phyloP scores from a whole-genome alignment of 2,113 vertebrate species.

The Genyomyrus donnyi region DNA sequence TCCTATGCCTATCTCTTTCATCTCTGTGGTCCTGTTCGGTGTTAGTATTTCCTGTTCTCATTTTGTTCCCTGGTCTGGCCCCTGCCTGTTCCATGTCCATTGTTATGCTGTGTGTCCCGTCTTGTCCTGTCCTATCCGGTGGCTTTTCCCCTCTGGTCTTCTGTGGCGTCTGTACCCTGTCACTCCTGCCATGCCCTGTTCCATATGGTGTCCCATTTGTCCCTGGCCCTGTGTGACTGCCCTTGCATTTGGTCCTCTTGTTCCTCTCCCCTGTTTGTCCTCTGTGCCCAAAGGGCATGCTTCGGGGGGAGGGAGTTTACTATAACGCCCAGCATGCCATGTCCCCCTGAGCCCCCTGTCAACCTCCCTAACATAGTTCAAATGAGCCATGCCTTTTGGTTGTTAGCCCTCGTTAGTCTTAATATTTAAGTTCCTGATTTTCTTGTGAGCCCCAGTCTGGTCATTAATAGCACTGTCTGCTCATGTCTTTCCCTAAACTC shows the following conservation, averaged over 20 bases:
- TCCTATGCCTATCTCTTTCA: not conserved
- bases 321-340: no score
- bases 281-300: not conserved
- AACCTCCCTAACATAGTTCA: no score
- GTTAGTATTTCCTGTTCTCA: not conserved
- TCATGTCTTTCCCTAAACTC: not conserved
- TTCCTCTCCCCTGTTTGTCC: not conserved
- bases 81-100: not conserved
- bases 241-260: not conserved
- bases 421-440: not conserved
- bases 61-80: not conserved
- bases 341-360: no score
- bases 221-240: not conserved
- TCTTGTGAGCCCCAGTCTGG: not conserved
- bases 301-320: no score
- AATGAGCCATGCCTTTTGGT: not conserved
- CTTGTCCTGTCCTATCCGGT: not conserved
- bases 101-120: not conserved
- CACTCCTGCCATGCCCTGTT: not conserved
- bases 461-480: not conserved
- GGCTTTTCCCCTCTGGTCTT: not conserved
- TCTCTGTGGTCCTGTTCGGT: not conserved
- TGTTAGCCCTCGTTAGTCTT: not conserved
- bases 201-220: not conserved
- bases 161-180: not conserved